These are phyloP conservation scores for Podargus strigoides DNA, from an alignment of 2,797 vertebrate genomes.

Conservation along the genomic window DNA sequence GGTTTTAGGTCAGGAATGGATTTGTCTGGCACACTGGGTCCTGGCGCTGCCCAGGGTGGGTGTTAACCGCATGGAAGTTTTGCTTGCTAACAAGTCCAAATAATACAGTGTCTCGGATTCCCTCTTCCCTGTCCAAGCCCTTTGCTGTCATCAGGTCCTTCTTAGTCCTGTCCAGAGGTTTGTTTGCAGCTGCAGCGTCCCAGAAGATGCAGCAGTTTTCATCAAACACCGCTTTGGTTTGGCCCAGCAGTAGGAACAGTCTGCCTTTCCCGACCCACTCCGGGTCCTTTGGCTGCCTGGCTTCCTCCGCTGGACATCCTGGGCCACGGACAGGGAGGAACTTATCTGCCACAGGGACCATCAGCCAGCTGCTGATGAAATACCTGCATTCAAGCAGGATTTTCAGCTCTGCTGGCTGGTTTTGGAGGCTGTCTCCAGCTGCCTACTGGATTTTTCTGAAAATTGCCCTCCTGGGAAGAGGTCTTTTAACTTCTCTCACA, in stretches of 20 bases:
- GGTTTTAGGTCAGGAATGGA: background rate
- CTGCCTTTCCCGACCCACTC: background rate
- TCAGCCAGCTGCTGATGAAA: accelerated
- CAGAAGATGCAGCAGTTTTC: background rate
- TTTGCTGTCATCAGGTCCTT: constrained; percentile 32
- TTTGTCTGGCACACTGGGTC: background rate
- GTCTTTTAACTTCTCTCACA: background rate
- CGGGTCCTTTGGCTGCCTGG: background rate
- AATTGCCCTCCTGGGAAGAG: background rate
- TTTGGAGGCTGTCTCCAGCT: background rate
- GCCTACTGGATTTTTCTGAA: background rate
- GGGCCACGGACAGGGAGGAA: background rate
- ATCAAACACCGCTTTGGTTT: accelerated
- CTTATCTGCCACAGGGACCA: accelerated
- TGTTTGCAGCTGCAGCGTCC: background rate
- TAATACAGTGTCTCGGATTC: background rate
- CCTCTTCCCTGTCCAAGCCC: background rate
- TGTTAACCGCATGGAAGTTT: background rate
- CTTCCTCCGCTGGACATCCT: background rate
- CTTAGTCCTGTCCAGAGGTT: constrained; percentile 7
- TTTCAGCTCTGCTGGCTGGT: background rate
- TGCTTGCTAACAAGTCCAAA: background rate
- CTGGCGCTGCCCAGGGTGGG: background rate
- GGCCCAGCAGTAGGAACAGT: background rate
- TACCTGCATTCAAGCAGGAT: background rate